phyloP scores from a whole-genome alignment of 1,140 invertebrate genomes.

The Drosophila sulfurigaster region DNA sequence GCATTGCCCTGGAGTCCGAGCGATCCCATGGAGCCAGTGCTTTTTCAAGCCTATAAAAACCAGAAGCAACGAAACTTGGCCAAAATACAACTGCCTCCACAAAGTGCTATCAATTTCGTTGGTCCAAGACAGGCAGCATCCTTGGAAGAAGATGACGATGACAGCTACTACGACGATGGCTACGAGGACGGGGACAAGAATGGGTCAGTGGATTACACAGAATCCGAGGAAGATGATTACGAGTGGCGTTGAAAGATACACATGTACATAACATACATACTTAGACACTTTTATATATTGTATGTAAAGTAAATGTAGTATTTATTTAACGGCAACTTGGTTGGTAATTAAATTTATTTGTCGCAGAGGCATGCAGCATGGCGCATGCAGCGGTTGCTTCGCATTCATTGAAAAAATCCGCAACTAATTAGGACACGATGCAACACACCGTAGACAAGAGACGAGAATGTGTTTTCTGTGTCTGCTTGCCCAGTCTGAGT shows the following conservation, averaged over 20 bases:
- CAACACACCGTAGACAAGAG: constrained; percentile 22
- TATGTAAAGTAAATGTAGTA: constrained; percentile 24
- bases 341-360: constrained; percentile 79
- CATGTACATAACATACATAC: constrained; percentile 11
- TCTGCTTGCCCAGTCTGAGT: not conserved
- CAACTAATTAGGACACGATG: constrained; percentile 73
- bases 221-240: constrained; percentile 39
- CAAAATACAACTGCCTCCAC: constrained; percentile 44
- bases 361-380: constrained; percentile 41
- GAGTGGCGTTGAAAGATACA: constrained; percentile 28
- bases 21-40: constrained; percentile 45
- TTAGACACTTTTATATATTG: constrained; percentile 12
- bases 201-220: constrained; percentile 26
- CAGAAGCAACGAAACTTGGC: constrained; percentile 50
- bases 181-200: constrained; percentile 22
- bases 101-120: constrained; percentile 48
- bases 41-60: constrained; percentile 28
- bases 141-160: constrained; percentile 19
- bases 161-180: constrained; percentile 28
- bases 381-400: constrained; percentile 27
- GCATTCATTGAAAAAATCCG: constrained; percentile 74
- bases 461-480: not conserved
- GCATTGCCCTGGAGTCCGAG: constrained; percentile 48
- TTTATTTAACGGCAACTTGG: constrained; percentile 68
- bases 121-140: constrained; percentile 49